These are phyloP conservation scores for Meles meles DNA, from an alignment of 2,113 vertebrate species.

Conservation along the genomic window DNA sequence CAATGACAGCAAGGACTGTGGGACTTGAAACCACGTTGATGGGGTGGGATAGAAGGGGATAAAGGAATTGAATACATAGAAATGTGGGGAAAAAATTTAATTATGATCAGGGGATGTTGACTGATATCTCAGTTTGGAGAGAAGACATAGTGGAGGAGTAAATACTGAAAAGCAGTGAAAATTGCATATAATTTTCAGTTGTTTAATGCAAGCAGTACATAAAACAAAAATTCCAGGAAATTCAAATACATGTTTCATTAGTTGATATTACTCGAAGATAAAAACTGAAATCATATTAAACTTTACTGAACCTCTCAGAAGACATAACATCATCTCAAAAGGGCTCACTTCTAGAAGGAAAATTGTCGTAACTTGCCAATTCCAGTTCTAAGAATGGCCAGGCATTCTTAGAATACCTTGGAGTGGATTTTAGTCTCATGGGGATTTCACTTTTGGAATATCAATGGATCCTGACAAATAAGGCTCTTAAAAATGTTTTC, in stretches of 20 bases:
- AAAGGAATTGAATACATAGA: not conserved
- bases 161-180: not conserved
- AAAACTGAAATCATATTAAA: not conserved
- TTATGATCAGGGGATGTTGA: not conserved
- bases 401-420: conserved; percentile 32
- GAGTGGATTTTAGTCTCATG: not conserved
- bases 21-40: not conserved
- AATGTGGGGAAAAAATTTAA: not conserved
- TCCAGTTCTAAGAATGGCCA: not conserved
- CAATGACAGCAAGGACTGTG: not conserved
- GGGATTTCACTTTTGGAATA: not conserved
- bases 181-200: not conserved
- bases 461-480: not conserved
- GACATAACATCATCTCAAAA: not conserved
- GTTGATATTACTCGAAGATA: not conserved
- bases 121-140: not conserved
- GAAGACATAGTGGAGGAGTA: not conserved
- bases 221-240: not conserved
- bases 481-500: not conserved
- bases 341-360: not conserved
- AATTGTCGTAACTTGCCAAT: not conserved
- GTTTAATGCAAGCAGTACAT: not conserved
- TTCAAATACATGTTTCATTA: not conserved
- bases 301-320: not conserved
- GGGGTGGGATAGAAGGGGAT: not conserved